These are phyloP conservation scores for Formica exsecta DNA, from an alignment of 1,140 invertebrate genomes.

Conservation along the genomic window DNA sequence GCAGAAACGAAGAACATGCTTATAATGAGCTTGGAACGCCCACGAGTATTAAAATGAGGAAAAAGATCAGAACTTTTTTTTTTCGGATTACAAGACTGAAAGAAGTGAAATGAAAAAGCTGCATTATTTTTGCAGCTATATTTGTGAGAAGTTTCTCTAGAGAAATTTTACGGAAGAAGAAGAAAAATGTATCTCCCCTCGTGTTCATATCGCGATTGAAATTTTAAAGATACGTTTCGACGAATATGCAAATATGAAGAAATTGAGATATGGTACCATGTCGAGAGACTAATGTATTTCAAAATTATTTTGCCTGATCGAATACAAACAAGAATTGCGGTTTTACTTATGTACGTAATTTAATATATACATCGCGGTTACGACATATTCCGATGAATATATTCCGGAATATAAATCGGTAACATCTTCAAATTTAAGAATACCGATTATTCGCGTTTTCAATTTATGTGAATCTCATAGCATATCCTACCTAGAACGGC, in stretches of 20 bases:
- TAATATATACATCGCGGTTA: too few species aligned
- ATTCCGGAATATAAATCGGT: constrained; percentile 13
- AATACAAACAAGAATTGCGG: background rate
- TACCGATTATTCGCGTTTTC: constrained; percentile 24
- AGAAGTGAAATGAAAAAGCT: background rate
- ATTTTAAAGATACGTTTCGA: constrained; percentile 2
- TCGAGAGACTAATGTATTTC: background rate
- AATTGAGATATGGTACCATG: background rate
- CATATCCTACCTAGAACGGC: background rate
- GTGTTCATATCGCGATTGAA: constrained; percentile 17
- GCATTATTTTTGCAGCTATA: constrained; percentile 14
- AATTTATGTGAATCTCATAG: constrained; percentile 22
- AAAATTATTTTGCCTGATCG: background rate
- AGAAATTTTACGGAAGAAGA: constrained; percentile 5
- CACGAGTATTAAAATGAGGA: background rate
- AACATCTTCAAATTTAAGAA: constrained; percentile 10
- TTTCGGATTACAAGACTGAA: background rate
- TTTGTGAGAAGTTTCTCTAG: background rate
- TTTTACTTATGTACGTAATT: background rate
- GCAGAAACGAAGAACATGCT: background rate
- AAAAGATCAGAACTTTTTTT: background rate
- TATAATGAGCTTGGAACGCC: background rate
- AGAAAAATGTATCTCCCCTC: background rate
- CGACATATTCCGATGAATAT: background rate
- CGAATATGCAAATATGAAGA: background rate